Evolutionary conservation across 2,888 invertebrate species (phyloP).

Genomic region (Mythimna ferrago): DNA sequence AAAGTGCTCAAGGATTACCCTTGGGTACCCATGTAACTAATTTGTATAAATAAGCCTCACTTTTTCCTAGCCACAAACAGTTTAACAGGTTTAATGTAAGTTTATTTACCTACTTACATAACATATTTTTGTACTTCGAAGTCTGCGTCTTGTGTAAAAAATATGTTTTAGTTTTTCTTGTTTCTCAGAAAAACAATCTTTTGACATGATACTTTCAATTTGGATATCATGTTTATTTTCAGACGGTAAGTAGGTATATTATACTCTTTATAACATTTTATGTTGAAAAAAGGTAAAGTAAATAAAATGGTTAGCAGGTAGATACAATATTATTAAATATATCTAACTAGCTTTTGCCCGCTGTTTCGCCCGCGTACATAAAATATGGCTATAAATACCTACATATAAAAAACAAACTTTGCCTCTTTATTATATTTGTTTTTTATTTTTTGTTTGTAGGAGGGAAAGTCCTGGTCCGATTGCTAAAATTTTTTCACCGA

Average conservation of each 20-base stretch:
- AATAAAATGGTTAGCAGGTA: not conserved
- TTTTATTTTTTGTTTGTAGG: too few relatives aligned
- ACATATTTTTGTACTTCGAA: not conserved
- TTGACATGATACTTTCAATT: not conserved
- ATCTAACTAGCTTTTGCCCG: too few relatives aligned
- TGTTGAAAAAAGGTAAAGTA: not conserved
- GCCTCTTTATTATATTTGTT: too few relatives aligned
- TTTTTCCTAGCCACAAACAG: not conserved
- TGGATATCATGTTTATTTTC: not conserved
- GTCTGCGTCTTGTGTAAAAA: slow-evolving; percentile 5
- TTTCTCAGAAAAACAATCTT: slow-evolving; percentile 11
- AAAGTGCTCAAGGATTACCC: slow-evolving; percentile 1
- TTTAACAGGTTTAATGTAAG: slow-evolving; percentile 12
- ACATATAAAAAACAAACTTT: too few relatives aligned
- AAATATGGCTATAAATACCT: too few relatives aligned
- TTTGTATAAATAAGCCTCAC: not conserved
- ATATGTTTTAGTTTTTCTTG: not conserved
- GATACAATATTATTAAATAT: too few relatives aligned
- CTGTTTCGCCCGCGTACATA: too few relatives aligned
- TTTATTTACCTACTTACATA: not conserved
- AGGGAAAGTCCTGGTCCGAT: too few relatives aligned
- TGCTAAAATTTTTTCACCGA: too few relatives aligned
- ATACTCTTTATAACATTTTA: not conserved
- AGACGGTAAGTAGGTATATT: not conserved
- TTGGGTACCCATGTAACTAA: not conserved